phyloP scores from a whole-genome alignment of 2,113 vertebrate genomes.

The Notothenia rossii region DNA sequence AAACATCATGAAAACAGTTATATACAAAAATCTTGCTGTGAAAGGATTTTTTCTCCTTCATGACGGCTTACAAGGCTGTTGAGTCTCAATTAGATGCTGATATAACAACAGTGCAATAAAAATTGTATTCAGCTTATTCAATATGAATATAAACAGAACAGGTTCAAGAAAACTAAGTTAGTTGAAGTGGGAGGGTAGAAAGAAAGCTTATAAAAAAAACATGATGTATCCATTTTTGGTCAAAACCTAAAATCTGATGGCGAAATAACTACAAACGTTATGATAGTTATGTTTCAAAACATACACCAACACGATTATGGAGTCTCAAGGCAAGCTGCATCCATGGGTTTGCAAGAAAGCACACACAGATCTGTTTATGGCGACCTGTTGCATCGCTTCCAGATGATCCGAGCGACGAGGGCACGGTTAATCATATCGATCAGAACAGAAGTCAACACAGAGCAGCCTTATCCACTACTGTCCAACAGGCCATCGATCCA shows the following conservation, averaged over 20 bases:
- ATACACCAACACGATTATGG: too few relatives aligned
- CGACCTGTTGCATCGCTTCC: conserved; percentile 24
- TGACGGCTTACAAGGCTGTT: neutral
- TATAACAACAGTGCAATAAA: conserved; percentile 18
- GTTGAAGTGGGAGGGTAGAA: too few relatives aligned
- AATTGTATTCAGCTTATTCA: too few relatives aligned
- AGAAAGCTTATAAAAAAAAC: too few relatives aligned
- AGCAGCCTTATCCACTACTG: conserved; percentile 23
- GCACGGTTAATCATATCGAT: conserved; percentile 5
- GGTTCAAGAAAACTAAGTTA: too few relatives aligned
- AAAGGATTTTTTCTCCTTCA: neutral
- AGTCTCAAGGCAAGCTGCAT: too few relatives aligned
- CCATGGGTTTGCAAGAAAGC: neutral
- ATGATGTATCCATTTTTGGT: too few relatives aligned
- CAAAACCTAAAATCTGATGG: too few relatives aligned
- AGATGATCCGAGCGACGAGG: neutral
- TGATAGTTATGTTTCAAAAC: too few relatives aligned
- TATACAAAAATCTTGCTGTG: neutral
- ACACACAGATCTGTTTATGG: neutral
- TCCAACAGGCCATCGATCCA: conserved; percentile 32
- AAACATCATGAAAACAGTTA: conserved; percentile 14
- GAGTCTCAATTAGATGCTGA: neutral
- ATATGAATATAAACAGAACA: too few relatives aligned
- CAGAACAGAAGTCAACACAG: neutral
- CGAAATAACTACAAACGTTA: too few relatives aligned